phyloP scores from a whole-genome alignment of 1,140 invertebrate genomes.

The Plodia interpunctella region DNA sequence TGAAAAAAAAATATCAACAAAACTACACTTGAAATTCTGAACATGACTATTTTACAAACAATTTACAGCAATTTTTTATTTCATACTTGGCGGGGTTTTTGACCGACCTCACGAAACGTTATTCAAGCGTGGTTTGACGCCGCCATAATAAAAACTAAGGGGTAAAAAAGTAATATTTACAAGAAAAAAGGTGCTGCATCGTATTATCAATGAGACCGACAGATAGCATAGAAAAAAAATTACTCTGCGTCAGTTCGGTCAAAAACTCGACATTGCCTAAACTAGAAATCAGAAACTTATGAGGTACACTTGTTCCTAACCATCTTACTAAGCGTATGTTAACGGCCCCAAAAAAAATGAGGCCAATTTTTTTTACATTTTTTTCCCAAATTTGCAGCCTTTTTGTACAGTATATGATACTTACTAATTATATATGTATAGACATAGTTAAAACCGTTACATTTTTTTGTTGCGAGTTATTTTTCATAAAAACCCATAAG shows the following conservation, averaged over 20 bases:
- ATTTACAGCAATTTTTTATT: constrained; percentile 65
- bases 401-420: constrained; percentile 76
- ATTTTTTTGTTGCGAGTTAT: constrained; percentile 55
- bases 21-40: constrained; percentile 71
- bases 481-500: constrained; percentile 30
- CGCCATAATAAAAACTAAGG: constrained; percentile 35
- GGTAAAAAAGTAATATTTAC: constrained; percentile 61
- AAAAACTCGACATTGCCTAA: constrained; percentile 35
- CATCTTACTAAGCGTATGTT: constrained; percentile 74
- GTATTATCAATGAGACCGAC: constrained; percentile 20
- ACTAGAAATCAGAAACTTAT: constrained; percentile 67
- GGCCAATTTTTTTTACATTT: constrained; percentile 67
- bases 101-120: constrained; percentile 35
- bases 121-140: constrained; percentile 23
- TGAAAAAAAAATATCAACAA: constrained; percentile 73
- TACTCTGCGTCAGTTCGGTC: background rate
- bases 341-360: constrained; percentile 62
- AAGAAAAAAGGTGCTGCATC: constrained; percentile 44
- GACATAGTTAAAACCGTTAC: constrained; percentile 71
- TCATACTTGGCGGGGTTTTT: constrained; percentile 31
- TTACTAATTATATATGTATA: constrained; percentile 73
- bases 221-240: constrained; percentile 38
- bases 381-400: constrained; percentile 70
- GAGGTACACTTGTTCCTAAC: constrained; percentile 66
- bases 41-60: constrained; percentile 74